phyloP scores from a whole-genome alignment of 2,797 vertebrate species.

The Sebastes flavidus region DNA sequence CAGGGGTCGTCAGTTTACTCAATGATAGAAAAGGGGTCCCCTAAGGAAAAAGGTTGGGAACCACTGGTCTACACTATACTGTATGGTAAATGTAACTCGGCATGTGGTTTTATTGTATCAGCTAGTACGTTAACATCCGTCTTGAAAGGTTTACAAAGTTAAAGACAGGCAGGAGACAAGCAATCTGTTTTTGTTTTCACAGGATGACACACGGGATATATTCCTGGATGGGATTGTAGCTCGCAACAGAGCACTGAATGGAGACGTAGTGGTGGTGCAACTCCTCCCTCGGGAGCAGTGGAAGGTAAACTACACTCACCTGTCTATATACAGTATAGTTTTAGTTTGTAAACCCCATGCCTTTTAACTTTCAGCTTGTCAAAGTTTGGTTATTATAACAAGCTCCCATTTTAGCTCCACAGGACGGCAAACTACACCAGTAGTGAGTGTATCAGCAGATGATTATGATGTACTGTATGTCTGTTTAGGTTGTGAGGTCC shows the following conservation, averaged over 20 bases:
- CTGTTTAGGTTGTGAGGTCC: conserved; percentile 75
- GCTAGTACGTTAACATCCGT: not conserved
- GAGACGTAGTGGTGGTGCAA: conserved; percentile 92
- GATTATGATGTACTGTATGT: not conserved
- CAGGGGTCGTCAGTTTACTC: no score
- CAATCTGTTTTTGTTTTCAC: conserved; percentile 9
- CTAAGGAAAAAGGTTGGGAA: no score
- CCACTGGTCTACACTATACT: no score
- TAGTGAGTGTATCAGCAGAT: not conserved
- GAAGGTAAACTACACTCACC: conserved; percentile 85
- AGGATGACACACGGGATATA: conserved; percentile 92
- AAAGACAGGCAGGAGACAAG: not conserved
- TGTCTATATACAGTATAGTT: not conserved
- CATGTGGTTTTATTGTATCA: not conserved
- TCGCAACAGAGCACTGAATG: conserved; percentile 95
- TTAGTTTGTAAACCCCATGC: not conserved
- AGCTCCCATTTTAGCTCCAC: not conserved
- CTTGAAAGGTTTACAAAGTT: not conserved
- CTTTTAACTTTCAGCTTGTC: not conserved
- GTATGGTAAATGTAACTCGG: not conserved
- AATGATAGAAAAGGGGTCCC: no score
- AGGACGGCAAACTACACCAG: not conserved
- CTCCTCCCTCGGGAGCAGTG: conserved; percentile 92
- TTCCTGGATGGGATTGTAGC: conserved; percentile 93
- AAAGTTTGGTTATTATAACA: not conserved